Conservation (phyloP, 2,888 invertebrate species). For the Mesorhabditis spiculigera region DNA sequence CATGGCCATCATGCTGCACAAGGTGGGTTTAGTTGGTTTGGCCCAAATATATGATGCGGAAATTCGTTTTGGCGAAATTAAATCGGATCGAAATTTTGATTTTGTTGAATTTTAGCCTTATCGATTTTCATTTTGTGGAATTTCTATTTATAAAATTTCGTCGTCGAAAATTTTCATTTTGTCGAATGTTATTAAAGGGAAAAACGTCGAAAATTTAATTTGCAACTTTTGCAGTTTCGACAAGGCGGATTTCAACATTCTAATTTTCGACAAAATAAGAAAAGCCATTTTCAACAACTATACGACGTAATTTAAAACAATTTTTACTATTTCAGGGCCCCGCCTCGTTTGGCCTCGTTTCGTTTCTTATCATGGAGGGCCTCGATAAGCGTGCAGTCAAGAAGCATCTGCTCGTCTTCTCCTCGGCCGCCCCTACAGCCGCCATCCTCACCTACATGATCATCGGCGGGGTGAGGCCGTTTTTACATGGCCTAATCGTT, state of each 20-base stretch:
- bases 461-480: constrained; percentile 71
- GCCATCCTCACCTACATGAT: constrained; percentile 88
- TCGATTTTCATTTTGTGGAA: no score
- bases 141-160: not conserved
- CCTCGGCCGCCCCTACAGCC: constrained; percentile 82
- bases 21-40: constrained; percentile 64
- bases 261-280: no score
- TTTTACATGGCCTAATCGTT: not conserved
- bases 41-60: no score
- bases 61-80: no score
- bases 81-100: no score
- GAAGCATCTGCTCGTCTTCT: constrained; percentile 84
- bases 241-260: no score
- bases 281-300: no score
- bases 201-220: no score
- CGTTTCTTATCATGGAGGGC: constrained; percentile 91
- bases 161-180: not conserved
- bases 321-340: constrained; percentile 71
- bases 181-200: no score
- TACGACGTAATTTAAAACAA: not conserved
- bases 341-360: constrained; percentile 94
- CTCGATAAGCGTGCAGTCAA: constrained; percentile 78
- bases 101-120: no score
- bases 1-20: constrained; percentile 96
- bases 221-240: no score